Evolutionary conservation across 2,888 invertebrate genomes (phyloP).

Genomic region (Aplocera efformata): DNA sequence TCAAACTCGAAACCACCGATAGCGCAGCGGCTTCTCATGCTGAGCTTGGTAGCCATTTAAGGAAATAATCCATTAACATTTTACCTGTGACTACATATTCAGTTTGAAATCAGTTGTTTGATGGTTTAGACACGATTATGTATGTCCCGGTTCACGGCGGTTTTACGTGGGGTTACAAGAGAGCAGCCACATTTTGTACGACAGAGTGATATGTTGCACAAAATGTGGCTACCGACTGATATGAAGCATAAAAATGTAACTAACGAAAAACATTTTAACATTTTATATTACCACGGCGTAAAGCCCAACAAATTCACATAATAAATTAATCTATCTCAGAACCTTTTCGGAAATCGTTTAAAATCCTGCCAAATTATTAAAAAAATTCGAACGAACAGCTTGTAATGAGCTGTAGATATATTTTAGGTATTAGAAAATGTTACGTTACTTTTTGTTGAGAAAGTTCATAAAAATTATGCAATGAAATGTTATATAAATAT

Average conservation of each 20-base stretch:
- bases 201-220: no score
- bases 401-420: no score
- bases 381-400: no score
- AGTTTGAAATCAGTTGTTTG: conserved; percentile 38
- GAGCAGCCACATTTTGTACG: not conserved
- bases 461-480: conserved; percentile 2
- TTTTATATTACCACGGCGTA: no score
- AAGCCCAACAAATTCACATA: no score
- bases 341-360: no score
- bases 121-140: conserved; percentile 44
- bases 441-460: not conserved
- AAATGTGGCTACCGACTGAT: no score
- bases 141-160: conserved; percentile 23
- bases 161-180: not conserved
- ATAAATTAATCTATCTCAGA: no score
- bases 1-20: conserved; percentile 43
- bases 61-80: conserved; percentile 70
- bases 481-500: conserved; percentile 4
- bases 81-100: conserved; percentile 55
- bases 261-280: no score
- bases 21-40: conserved; percentile 46
- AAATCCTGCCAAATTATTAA: no score
- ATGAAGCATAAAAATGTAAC: no score
- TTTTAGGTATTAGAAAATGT: no score
- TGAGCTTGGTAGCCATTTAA: conserved; percentile 45